Conservation (phyloP, 2,113 vertebrate genomes). For the Atherinomorus stipes region DNA sequence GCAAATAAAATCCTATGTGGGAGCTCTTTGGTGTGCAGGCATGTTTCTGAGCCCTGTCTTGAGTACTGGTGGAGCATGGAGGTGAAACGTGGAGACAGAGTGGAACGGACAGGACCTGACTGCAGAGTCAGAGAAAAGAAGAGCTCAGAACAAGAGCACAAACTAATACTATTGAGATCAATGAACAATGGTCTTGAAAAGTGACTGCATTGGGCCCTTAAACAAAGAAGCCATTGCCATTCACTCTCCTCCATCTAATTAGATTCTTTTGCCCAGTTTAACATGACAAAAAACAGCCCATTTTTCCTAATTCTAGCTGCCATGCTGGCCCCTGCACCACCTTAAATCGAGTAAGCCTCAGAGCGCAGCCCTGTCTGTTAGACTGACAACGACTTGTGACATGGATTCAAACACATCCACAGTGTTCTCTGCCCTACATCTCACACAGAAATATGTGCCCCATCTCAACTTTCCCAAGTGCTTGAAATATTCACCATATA, state of each 20-base stretch:
- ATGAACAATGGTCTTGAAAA: slow-evolving; percentile 86
- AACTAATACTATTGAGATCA: slow-evolving; percentile 88
- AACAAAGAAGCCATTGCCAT: slow-evolving; percentile 82
- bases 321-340: slow-evolving; percentile 71
- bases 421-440: slow-evolving; percentile 58
- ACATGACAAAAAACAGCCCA: slow-evolving; percentile 83
- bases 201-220: slow-evolving; percentile 86
- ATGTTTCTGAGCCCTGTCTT: slow-evolving; percentile 58
- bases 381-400: slow-evolving; percentile 80
- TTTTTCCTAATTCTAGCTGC: slow-evolving; percentile 80
- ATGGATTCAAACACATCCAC: slow-evolving; percentile 76
- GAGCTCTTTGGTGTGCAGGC: neutral
- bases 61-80: slow-evolving; percentile 76
- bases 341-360: slow-evolving; percentile 71
- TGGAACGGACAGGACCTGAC: slow-evolving; percentile 89
- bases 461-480: slow-evolving; percentile 68
- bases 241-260: slow-evolving; percentile 81
- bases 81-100: slow-evolving; percentile 84
- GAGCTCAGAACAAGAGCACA: slow-evolving; percentile 79
- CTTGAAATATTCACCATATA: slow-evolving; percentile 76
- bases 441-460: slow-evolving; percentile 57
- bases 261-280: slow-evolving; percentile 82
- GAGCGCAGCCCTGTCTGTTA: slow-evolving; percentile 59
- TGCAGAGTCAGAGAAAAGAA: slow-evolving; percentile 83
- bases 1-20: neutral